phyloP scores from a whole-genome alignment of 2,888 invertebrate genomes.

The Drosophila neotestacea region DNA sequence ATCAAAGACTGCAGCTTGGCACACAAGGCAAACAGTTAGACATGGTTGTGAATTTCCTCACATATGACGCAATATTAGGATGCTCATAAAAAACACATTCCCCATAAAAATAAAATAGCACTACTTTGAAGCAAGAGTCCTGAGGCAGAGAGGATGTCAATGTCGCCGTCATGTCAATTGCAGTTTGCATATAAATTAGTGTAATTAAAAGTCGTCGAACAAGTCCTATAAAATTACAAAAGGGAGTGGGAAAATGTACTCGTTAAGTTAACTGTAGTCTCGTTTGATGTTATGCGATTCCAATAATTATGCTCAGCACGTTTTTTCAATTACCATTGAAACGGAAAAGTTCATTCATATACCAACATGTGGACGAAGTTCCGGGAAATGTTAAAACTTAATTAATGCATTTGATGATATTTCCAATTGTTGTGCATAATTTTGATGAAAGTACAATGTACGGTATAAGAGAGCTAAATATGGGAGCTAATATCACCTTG shows the following conservation, averaged over 20 bases:
- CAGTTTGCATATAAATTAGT: conserved; percentile 68
- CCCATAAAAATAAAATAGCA: conserved; percentile 13
- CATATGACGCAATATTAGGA: conserved; percentile 21
- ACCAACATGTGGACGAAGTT: neutral
- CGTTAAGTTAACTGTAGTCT: conserved; percentile 23
- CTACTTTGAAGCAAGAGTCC: neutral
- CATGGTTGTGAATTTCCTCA: conserved; percentile 7
- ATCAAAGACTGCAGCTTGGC: conserved; percentile 28
- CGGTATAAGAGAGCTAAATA: too few species aligned
- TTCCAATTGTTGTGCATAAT: conserved; percentile 8
- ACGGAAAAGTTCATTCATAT: neutral
- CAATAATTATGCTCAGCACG: conserved; percentile 41
- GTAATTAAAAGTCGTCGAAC: conserved; percentile 61
- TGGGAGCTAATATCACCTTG: too few species aligned
- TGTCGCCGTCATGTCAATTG: conserved; percentile 41
- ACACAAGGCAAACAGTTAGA: conserved; percentile 3
- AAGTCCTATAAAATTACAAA: conserved; percentile 55
- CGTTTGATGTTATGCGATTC: conserved; percentile 41
- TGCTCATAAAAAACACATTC: conserved; percentile 35
- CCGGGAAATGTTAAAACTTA: conserved; percentile 26
- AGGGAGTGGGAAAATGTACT: conserved; percentile 21
- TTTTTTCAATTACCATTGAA: conserved; percentile 5
- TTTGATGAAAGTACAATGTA: neutral
- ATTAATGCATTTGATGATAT: conserved; percentile 32
- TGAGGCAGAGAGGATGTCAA: neutral